A percentile compares a stretch with the other conserved stretches of the same genome.
These are phyloP conservation scores for Malacoraja senta DNA, from an alignment of 2,797 vertebrate genomes.

Conservation along the genomic window DNA sequence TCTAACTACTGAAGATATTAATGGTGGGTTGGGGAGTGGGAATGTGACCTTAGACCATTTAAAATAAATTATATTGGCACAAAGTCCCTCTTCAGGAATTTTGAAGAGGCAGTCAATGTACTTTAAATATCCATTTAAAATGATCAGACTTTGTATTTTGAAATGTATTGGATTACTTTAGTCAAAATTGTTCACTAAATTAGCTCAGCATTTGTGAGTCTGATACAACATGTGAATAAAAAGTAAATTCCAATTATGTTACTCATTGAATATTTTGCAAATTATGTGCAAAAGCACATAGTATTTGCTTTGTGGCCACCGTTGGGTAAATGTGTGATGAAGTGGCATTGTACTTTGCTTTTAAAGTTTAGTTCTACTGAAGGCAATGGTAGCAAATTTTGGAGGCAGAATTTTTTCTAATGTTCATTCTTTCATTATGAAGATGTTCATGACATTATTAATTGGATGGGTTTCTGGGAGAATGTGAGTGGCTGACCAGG, in stretches of 20 bases:
- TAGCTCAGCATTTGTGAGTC: not conserved
- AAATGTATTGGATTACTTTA: slow-evolving; percentile 13
- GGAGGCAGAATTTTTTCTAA: too few relatives aligned
- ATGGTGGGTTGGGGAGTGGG: slow-evolving; percentile 2
- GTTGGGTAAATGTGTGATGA: too few relatives aligned
- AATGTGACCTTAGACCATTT: slow-evolving; percentile 25
- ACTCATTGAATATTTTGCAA: not conserved
- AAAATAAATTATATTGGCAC: slow-evolving; percentile 13
- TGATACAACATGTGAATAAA: not conserved
- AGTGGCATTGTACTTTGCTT: too few relatives aligned
- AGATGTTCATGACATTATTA: too few relatives aligned
- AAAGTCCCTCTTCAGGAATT: slow-evolving; percentile 19
- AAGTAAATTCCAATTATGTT: not conserved
- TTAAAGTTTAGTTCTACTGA: too few relatives aligned
- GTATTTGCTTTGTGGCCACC: not conserved
- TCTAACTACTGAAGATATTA: slow-evolving; percentile 37
- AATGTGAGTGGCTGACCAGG: too few relatives aligned
- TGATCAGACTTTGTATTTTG: slow-evolving; percentile 9
- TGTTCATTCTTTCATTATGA: too few relatives aligned
- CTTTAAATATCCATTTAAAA: slow-evolving; percentile 27
- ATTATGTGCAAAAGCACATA: not conserved
- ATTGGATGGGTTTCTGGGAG: too few relatives aligned
- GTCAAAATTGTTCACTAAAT: slow-evolving; percentile 26
- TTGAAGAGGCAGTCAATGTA: not conserved
- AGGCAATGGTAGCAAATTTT: too few relatives aligned